A percentile compares a stretch with the other conserved stretches of the same genome.
phyloP scores from a whole-genome alignment of 2,797 vertebrate species.

The Meriones psammophilus region DNA sequence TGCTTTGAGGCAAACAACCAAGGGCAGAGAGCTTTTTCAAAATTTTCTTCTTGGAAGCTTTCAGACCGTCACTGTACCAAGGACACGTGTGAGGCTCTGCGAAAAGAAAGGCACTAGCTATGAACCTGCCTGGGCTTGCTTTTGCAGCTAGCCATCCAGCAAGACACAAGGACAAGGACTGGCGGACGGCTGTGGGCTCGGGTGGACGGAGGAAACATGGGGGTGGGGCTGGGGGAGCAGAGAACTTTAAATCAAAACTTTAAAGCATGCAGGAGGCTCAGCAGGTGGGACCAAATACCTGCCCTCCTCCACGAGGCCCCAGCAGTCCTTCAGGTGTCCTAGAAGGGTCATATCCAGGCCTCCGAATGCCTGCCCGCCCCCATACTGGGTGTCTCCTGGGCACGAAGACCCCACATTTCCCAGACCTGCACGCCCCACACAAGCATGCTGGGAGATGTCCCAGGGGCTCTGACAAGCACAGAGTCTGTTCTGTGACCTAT shows the following conservation, averaged over 20 bases:
- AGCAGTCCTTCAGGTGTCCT: too few species aligned
- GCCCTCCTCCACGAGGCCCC: background rate
- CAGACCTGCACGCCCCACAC: background rate
- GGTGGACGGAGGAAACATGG: background rate
- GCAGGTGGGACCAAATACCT: background rate
- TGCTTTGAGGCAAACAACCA: background rate
- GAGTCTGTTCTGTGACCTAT: background rate
- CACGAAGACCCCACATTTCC: background rate
- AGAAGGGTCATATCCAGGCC: background rate
- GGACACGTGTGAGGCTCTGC: too few species aligned
- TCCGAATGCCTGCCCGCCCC: background rate
- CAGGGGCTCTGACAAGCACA: background rate
- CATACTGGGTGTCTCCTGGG: background rate
- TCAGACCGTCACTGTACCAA: too few species aligned
- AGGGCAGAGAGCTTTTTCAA: background rate
- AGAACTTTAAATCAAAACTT: background rate
- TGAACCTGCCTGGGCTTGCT: too few species aligned
- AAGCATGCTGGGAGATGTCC: background rate
- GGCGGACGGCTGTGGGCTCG: background rate
- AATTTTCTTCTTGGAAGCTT: too few species aligned
- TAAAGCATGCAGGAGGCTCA: background rate
- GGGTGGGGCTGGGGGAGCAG: background rate
- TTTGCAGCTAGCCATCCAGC: background rate
- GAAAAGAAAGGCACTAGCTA: too few species aligned
- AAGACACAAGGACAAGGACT: background rate